Percentiles rank a stretch among this genome's conserved stretches.
Conservation (phyloP, 2,797 vertebrate species). For the Schizopygopsis malacanthus region DNA sequence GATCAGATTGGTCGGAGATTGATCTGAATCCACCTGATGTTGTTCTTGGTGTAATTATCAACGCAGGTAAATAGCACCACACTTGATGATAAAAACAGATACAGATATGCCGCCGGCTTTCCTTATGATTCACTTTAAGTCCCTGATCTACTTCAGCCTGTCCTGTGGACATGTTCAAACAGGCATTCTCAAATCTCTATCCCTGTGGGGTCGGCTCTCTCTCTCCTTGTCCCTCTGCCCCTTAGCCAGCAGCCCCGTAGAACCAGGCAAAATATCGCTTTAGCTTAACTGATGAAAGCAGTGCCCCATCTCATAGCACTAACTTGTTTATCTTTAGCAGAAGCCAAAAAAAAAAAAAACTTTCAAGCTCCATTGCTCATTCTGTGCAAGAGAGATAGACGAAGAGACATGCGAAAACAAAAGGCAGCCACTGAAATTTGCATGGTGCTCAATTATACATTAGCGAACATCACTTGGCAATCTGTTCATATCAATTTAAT, state of each 20-base stretch:
- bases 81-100: slow-evolving; percentile 37
- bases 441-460: slow-evolving; percentile 99
- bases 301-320: slow-evolving; percentile 87
- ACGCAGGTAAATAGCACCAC: slow-evolving; percentile 30
- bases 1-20: not conserved
- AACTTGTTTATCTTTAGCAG: slow-evolving; percentile 94
- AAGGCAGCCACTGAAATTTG: slow-evolving; percentile 98
- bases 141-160: slow-evolving; percentile 54
- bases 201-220: slow-evolving; percentile 28
- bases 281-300: slow-evolving; percentile 77
- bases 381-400: slow-evolving; percentile 85
- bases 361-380: slow-evolving; percentile 94
- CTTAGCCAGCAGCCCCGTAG: slow-evolving; percentile 39
- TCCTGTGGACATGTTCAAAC: slow-evolving; percentile 55
- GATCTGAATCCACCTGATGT: slow-evolving; percentile 8
- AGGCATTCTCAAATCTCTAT: slow-evolving; percentile 53
- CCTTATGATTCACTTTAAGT: slow-evolving; percentile 41
- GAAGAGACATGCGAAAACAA: slow-evolving; percentile 84
- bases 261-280: slow-evolving; percentile 66
- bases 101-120: slow-evolving; percentile 37
- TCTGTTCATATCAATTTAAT: slow-evolving; percentile 99
- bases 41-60: slow-evolving; percentile 21
- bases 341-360: slow-evolving; percentile 75
- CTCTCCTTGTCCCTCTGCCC: slow-evolving; percentile 35
- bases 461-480: slow-evolving; percentile 99